Base-by-base conservation (phyloP, 2,797 vertebrate species). In the Acanthis flammea region DNA sequence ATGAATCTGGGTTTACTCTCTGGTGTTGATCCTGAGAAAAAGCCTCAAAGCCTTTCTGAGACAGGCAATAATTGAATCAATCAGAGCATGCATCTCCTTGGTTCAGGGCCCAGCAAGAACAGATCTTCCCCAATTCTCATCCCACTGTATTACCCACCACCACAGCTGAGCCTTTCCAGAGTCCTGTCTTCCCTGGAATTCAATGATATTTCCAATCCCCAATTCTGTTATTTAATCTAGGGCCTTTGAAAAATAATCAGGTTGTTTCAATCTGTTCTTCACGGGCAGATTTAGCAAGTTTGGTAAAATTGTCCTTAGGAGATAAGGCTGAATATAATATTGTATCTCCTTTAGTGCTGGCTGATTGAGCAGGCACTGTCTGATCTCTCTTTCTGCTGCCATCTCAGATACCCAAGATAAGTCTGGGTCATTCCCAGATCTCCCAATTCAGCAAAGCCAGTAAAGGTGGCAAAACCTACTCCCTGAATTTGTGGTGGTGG, bases 71-170 rank as follows among this genome's bases (percentile, higher is more conserved):
- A 82, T 11, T 39, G 63, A 55, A 12, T 45, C 4, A 22, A 16
- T 25, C n/a, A 14, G 30, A 35, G 47, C 0, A 0, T 41, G 62
- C 23, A 50, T 12, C 21, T 60, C 16, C 23, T 27, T 2, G 1
- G 13, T 65, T 65, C 42, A 27, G 0, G 2, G 35, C 14, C 9
- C 54, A 2, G 9, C 19, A 41, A 33, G 72, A 31, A 3, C 7
- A 62, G 25, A 23, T 23, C 39, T 61, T 33, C 24, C 22, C 12
- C 50, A 48, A 45, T 21, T 50, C 55, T 74, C 14, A 7, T 51
- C 51, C 10, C 35, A 21, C 42, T 19, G 2, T 2, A 16, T 41
- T 15, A 18, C 5, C 62, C 50, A 13, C 14, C 1, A 0, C 30
- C 31, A 10, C 7, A 30, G 12, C 48, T 12, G 41, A 75, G 35